Evolutionary conservation across 92 coral and sea anemone species (phyloP).

Genomic region (Porites lobata): DNA sequence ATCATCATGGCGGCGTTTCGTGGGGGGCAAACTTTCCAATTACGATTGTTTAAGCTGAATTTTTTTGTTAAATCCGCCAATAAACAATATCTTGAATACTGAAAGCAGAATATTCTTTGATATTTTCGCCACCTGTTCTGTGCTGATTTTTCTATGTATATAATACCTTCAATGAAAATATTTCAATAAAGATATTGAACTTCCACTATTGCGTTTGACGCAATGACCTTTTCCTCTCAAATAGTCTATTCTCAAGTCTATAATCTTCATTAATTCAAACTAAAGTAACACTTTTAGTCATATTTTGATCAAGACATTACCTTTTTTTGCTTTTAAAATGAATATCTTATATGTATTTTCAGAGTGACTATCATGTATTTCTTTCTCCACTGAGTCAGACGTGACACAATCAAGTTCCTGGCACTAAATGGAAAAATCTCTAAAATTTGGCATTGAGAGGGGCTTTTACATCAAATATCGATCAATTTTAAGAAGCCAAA

Average conservation of each 20-base stretch:
- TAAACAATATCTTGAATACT: slow-evolving; percentile 37
- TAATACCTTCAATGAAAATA: slow-evolving; percentile 29
- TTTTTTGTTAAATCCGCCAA: slow-evolving; percentile 35
- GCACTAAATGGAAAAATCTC: background rate
- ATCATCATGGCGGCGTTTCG: slow-evolving; percentile 7
- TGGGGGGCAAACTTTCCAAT: slow-evolving; percentile 37
- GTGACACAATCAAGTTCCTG: background rate
- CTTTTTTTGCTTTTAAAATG: background rate
- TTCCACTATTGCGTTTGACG: background rate
- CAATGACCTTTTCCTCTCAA: slow-evolving; percentile 6
- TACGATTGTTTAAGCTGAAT: slow-evolving; percentile 36
- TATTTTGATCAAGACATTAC: background rate
- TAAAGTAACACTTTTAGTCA: background rate
- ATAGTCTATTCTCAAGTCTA: slow-evolving; percentile 11
- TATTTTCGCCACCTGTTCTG: slow-evolving; percentile 21
- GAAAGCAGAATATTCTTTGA: slow-evolving; percentile 23
- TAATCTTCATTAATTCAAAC: background rate
- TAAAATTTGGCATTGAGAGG: slow-evolving; percentile 4
- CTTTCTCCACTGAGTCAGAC: background rate
- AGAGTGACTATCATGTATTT: background rate
- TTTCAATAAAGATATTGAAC: slow-evolving; percentile 18
- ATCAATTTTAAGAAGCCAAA: background rate
- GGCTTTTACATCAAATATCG: slow-evolving; percentile 2
- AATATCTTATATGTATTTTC: background rate
- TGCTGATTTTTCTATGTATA: slow-evolving; percentile 17